A percentile compares a stretch with the other conserved stretches of the same genome.
These are phyloP conservation scores for Ophthalmolycus amberensis DNA, from an alignment of 2,113 vertebrate species.

Conservation along the genomic window DNA sequence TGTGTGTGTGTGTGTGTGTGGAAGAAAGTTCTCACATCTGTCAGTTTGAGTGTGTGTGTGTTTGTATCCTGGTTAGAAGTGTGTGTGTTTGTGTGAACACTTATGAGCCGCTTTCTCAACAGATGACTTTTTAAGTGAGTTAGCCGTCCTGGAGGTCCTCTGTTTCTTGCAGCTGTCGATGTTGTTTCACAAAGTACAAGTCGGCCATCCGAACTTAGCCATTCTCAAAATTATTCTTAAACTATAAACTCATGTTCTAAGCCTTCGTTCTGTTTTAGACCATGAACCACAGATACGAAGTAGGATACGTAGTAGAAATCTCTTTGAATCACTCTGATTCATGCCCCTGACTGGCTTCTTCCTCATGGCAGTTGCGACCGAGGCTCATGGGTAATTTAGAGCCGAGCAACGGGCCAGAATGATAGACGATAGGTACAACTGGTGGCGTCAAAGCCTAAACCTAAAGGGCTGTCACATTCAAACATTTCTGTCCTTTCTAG, in stretches of 20 bases:
- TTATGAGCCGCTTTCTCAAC: conserved; percentile 4
- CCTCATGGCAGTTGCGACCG: neutral
- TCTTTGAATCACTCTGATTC: neutral
- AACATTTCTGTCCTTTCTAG: neutral
- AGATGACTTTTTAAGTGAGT: neutral
- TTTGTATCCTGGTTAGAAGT: neutral
- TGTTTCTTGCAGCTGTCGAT: neutral
- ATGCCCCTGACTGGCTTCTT: neutral
- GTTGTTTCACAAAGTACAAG: neutral
- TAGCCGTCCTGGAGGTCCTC: neutral
- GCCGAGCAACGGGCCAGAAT: too few species aligned
- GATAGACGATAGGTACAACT: neutral
- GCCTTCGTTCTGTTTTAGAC: neutral
- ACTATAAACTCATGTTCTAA: neutral
- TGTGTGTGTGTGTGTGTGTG: too few species aligned
- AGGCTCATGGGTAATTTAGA: neutral
- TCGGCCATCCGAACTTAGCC: neutral
- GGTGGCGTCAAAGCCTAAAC: neutral
- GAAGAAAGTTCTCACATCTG: conserved; percentile 64
- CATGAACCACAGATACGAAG: neutral
- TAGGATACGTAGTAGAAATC: neutral
- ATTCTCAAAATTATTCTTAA: neutral
- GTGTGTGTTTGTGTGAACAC: neutral
- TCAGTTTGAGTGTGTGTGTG: conserved; percentile 48
- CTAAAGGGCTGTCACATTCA: neutral